Evolutionary conservation across 2,888 invertebrate species (phyloP).

Genomic region (Lasioglossum vierecki): DNA sequence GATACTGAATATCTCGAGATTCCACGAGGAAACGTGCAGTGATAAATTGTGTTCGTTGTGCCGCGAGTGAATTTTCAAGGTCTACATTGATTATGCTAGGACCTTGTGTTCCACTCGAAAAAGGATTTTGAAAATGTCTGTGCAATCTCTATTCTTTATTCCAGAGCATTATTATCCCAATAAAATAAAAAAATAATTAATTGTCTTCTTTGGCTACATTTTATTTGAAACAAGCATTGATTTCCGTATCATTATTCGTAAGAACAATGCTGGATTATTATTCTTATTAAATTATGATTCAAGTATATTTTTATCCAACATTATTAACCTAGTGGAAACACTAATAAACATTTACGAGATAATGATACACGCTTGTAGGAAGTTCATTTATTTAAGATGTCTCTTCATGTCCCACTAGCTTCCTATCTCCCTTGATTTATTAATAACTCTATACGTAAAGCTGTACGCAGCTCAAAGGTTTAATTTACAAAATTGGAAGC

Average conservation of each 20-base stretch:
- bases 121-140: background rate
- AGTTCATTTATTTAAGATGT: background rate
- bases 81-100: background rate
- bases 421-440: slow-evolving; percentile 3
- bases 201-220: background rate
- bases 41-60: slow-evolving; percentile 13
- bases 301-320: too few relatives aligned
- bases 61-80: background rate
- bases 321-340: background rate
- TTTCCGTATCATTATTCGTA: background rate
- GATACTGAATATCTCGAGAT: slow-evolving; percentile 20
- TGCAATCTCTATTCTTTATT: background rate
- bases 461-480: slow-evolving; percentile 11
- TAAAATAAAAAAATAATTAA: background rate
- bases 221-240: background rate
- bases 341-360: background rate
- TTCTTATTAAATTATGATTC: background rate
- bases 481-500: slow-evolving; percentile 14
- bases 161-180: background rate
- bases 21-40: background rate
- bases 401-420: background rate
- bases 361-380: background rate
- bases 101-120: background rate
- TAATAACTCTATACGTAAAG: background rate
- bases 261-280: background rate